Percentiles rank a stretch among this genome's conserved stretches.
These are phyloP conservation scores for Sebastes oblongus DNA, from an alignment of 2,797 vertebrate species.

Conservation along the genomic window DNA sequence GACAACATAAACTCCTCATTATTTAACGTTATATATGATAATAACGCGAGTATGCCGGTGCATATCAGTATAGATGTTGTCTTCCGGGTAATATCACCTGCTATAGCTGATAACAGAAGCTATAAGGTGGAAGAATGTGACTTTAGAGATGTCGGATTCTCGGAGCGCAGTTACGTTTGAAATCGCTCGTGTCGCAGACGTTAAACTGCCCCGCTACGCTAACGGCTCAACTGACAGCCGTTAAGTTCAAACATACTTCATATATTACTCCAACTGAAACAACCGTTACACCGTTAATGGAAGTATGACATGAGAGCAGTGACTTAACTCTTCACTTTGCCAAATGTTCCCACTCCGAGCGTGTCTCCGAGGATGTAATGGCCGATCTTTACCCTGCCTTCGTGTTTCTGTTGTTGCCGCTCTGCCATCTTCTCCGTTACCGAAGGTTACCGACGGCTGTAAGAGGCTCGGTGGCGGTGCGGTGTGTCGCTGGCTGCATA, in stretches of 20 bases:
- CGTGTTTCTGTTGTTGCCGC: slow-evolving; percentile 90
- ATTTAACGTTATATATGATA: background rate
- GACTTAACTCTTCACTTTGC: slow-evolving; percentile 99
- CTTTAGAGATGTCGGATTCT: slow-evolving; percentile 70
- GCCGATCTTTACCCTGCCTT: slow-evolving; percentile 96
- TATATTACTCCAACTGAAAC: background rate
- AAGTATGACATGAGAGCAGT: slow-evolving; percentile 25
- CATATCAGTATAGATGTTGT: background rate
- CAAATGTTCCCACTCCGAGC: slow-evolving; percentile 97
- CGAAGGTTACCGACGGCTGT: background rate
- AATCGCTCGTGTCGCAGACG: background rate
- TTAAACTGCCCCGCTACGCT: slow-evolving; percentile 45
- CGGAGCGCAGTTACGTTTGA: slow-evolving; percentile 27
- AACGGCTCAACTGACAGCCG: slow-evolving; percentile 60
- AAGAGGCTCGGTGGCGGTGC: too few relatives aligned
- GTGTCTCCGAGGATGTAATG: slow-evolving; percentile 97
- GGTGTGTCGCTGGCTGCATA: slow-evolving; percentile 20
- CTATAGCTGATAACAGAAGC: slow-evolving; percentile 9
- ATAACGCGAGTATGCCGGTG: background rate
- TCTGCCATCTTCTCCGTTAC: slow-evolving; percentile 90
- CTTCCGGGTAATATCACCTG: slow-evolving; percentile 50
- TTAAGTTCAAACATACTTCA: slow-evolving; percentile 62
- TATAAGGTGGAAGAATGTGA: slow-evolving; percentile 59
- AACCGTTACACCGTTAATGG: slow-evolving; percentile 10
- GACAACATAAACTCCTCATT: background rate